These are phyloP conservation scores for Glaucidium brasilianum DNA, from an alignment of 2,113 vertebrate genomes.

Conservation along the genomic window DNA sequence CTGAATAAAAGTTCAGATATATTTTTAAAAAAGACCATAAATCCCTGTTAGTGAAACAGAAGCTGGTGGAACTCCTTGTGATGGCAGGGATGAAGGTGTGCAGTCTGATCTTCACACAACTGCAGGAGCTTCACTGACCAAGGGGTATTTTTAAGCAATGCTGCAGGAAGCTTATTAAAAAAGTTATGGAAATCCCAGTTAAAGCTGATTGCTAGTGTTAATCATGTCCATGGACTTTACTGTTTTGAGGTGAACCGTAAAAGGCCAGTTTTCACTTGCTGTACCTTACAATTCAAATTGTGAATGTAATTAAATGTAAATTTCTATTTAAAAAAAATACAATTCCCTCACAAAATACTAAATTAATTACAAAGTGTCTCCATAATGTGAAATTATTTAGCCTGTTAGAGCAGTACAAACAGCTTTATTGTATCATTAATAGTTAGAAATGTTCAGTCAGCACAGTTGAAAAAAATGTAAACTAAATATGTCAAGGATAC, in stretches of 20 bases:
- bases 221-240: neutral
- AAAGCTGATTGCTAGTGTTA: neutral
- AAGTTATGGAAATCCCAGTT: neutral
- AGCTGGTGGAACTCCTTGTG: neutral
- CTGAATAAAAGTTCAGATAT: neutral
- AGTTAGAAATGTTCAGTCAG: conserved; percentile 37
- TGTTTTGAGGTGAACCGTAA: neutral
- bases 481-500: conserved; percentile 31
- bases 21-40: neutral
- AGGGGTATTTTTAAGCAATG: neutral
- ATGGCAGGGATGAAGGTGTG: neutral
- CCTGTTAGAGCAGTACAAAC: conserved; percentile 7
- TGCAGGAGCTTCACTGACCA: neutral
- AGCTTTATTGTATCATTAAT: conserved; percentile 39
- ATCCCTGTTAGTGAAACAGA: neutral
- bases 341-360: neutral
- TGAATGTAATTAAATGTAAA: neutral
- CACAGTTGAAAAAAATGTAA: conserved; percentile 39
- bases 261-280: neutral
- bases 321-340: neutral
- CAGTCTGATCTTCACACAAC: neutral
- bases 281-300: neutral
- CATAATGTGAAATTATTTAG: conserved; percentile 22
- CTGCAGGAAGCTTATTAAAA: neutral
- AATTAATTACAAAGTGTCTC: conserved; percentile 22